phyloP scores from a whole-genome alignment of 2,797 vertebrate genomes.

The Gastrophryne carolinensis region DNA sequence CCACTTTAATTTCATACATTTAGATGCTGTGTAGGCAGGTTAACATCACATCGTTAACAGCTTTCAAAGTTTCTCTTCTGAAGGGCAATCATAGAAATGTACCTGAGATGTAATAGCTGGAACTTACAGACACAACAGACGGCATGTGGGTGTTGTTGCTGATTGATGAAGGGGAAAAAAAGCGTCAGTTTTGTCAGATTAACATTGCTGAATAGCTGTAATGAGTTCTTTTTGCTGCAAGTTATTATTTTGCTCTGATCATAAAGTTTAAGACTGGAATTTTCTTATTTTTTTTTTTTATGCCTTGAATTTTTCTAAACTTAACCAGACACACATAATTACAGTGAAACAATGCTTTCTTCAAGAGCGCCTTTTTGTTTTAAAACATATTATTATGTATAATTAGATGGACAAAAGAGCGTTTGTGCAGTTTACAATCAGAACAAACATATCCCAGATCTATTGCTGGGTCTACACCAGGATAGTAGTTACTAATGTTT shows the following conservation, averaged over 20 bases:
- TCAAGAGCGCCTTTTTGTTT: slow-evolving; percentile 13
- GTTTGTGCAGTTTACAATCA: slow-evolving; percentile 49
- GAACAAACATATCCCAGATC: slow-evolving; percentile 52
- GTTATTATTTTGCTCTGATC: slow-evolving; percentile 40
- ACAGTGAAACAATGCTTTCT: not conserved
- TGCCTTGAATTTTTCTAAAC: not conserved
- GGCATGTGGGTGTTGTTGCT: slow-evolving; percentile 43
- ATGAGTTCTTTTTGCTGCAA: not conserved
- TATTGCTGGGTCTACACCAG: slow-evolving; percentile 39
- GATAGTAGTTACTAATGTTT: slow-evolving; percentile 53
- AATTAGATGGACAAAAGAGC: slow-evolving; percentile 47
- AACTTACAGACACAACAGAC: slow-evolving; percentile 49
- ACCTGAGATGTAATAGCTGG: slow-evolving; percentile 49
- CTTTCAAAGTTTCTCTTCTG: slow-evolving; percentile 44
- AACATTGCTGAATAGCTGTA: slow-evolving; percentile 12
- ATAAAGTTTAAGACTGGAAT: slow-evolving; percentile 4
- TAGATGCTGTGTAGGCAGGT: slow-evolving; percentile 48
- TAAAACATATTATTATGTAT: slow-evolving; percentile 42
- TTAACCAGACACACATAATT: not conserved
- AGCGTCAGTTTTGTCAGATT: slow-evolving; percentile 32
- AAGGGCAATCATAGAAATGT: slow-evolving; percentile 51
- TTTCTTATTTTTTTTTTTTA: not conserved
- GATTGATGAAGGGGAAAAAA: slow-evolving; percentile 24
- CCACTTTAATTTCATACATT: slow-evolving; percentile 1
- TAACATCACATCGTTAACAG: slow-evolving; percentile 50